Conservation (phyloP, 2,797 vertebrate genomes). For the Dromococcyx pavoninus region DNA sequence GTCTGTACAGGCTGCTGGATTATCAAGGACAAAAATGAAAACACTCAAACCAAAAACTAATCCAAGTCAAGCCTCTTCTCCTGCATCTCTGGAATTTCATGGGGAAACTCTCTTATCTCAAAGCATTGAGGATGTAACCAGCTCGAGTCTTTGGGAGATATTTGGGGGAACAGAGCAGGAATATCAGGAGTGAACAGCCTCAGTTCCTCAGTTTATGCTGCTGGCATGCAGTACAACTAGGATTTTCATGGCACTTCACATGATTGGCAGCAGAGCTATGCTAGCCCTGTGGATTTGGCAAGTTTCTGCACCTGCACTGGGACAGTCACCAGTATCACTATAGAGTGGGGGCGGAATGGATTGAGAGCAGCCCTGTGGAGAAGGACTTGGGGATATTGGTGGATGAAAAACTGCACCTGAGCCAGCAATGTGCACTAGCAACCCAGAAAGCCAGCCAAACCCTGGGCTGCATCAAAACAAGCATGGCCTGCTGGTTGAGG, state of each 20-base stretch:
- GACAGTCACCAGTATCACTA: background rate
- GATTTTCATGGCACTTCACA: background rate
- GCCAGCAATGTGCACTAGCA: fast-evolving
- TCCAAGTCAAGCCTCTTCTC: background rate
- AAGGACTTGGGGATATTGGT: background rate
- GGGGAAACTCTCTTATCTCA: background rate
- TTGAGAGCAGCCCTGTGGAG: background rate
- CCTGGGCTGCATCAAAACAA: background rate
- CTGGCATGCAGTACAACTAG: background rate
- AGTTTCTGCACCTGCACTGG: background rate
- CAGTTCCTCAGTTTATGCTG: background rate
- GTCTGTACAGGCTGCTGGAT: background rate
- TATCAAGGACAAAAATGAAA: background rate
- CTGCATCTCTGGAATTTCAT: background rate
- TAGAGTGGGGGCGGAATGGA: background rate
- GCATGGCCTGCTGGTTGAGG: fast-evolving
- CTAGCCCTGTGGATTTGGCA: background rate
- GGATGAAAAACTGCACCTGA: background rate
- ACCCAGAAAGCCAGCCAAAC: background rate
- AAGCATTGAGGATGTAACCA: background rate
- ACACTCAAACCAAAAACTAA: background rate
- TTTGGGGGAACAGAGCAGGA: background rate
- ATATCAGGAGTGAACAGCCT: background rate
- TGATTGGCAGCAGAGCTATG: fast-evolving
- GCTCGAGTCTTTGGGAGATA: background rate